Base-by-base conservation (phyloP, 2,113 vertebrate species). In the Pteronura brasiliensis region DNA sequence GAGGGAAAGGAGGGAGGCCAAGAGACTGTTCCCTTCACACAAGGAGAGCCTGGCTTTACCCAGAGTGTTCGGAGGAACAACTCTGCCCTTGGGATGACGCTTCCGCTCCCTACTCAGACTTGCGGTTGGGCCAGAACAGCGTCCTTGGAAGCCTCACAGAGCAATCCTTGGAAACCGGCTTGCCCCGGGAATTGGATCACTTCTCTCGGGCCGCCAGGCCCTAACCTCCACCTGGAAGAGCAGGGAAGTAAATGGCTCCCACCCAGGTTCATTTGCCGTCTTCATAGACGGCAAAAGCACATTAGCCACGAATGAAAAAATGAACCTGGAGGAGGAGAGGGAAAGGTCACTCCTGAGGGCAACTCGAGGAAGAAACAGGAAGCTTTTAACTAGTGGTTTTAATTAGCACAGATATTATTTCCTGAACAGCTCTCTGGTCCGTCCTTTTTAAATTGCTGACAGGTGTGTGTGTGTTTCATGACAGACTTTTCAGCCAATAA, bases 371-470 rank as follows among this genome's bases (percentile, higher is more conserved):
- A 99, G 98, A 99, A 99, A 99, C 99, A 99, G 99, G 99, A 99
- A 99, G 99, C 99, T 99, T 99, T 99, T 99, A 99, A 99, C 99
- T 99, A 99, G 99, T 99, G 99, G 98, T 99, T 99, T 99, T 99
- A 99, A 99, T 99, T 99, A 99, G 99, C 99, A 99, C 99, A 99
- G 99, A 99, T 99, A 99, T 99, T 99, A 99, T 99, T 99, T 99
- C 99, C 99, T 99, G 99, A 98, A 94, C 99, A 98, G 99, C 98
- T 99, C 99, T 99, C 99, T 98, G 98, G 99, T 99, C 99, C 99
- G 99, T 99, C 98, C 77, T 98, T 98, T 99, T 99, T 99, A 99
- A 99, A 99, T 99, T 99, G 99, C 99, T 99, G 99, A 99, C 99
- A 99, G 99, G 99, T 99, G 99, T 99, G 99, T 99, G 99, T 99